These are phyloP conservation scores for Hirundo rustica DNA, from an alignment of 2,797 vertebrate species.

Conservation along the genomic window DNA sequence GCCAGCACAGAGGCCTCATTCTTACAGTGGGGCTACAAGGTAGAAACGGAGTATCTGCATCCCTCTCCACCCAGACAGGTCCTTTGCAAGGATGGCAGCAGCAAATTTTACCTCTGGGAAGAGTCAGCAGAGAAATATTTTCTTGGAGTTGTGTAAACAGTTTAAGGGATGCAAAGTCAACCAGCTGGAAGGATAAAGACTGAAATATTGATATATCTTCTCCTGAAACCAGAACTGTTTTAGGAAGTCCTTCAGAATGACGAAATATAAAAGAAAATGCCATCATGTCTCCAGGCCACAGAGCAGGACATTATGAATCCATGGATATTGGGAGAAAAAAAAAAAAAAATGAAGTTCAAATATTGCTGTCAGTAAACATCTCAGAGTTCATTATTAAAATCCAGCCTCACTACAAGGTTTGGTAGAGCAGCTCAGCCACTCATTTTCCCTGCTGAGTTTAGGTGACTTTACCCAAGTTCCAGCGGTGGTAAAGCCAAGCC, in stretches of 20 bases:
- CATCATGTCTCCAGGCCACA: background rate
- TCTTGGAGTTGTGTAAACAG: background rate
- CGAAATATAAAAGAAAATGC: background rate
- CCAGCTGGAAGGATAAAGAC: background rate
- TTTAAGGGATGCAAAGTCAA: background rate
- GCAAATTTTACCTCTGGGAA: background rate
- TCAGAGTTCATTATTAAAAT: background rate
- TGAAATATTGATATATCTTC: background rate
- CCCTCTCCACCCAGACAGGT: background rate
- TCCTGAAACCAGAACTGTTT: background rate
- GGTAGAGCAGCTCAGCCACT: background rate
- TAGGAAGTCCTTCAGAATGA: background rate
- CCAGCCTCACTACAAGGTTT: rapidly evolving
- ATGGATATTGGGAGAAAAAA: rapidly evolving
- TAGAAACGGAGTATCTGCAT: background rate
- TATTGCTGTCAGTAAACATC: background rate
- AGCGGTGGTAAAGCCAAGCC: background rate
- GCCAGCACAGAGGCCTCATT: background rate
- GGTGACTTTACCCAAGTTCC: background rate
- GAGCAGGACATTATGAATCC: background rate
- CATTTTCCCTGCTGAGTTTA: background rate
- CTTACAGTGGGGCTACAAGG: background rate
- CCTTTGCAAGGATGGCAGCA: background rate
- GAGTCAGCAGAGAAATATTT: background rate
- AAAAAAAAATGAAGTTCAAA: background rate